Percentiles rank a stretch among this genome's conserved stretches.
Evolutionary conservation across 1,140 invertebrate genomes (phyloP).

Genomic region (Tetraneura akinire): DNA sequence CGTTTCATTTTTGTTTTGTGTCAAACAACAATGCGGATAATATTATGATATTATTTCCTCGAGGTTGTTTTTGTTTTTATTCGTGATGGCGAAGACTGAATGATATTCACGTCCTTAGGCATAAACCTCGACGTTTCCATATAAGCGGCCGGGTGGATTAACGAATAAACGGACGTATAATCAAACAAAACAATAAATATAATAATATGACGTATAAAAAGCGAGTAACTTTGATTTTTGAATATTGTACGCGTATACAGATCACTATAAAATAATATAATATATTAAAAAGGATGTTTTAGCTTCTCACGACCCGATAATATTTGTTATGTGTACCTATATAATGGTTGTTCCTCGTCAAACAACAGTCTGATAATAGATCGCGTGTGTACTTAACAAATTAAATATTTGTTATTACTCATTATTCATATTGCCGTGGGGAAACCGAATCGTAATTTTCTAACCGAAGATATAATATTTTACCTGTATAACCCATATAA

Average conservation of each 20-base stretch:
- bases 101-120: conserved; percentile 11
- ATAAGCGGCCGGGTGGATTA: conserved; percentile 15
- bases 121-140: not conserved
- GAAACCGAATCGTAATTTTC: too few species aligned
- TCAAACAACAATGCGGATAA: too few species aligned
- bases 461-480: too few species aligned
- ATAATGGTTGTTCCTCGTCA: not conserved
- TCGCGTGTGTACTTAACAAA: too few species aligned
- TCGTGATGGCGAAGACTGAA: not conserved
- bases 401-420: too few species aligned
- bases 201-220: too few species aligned
- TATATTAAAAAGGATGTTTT: conserved; percentile 7
- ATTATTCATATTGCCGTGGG: too few species aligned
- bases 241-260: not conserved
- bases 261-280: too few species aligned
- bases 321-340: too few species aligned
- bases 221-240: conserved; percentile 27
- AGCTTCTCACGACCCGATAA: conserved; percentile 24
- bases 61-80: not conserved
- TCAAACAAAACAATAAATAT: conserved; percentile 31
- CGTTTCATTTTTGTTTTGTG: too few species aligned
- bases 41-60: not conserved
- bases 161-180: conserved; percentile 10
- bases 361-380: conserved; percentile 31
- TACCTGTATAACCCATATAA: too few species aligned